Conservation (phyloP, 2,888 invertebrate species). For the Tiliacea citrago region DNA sequence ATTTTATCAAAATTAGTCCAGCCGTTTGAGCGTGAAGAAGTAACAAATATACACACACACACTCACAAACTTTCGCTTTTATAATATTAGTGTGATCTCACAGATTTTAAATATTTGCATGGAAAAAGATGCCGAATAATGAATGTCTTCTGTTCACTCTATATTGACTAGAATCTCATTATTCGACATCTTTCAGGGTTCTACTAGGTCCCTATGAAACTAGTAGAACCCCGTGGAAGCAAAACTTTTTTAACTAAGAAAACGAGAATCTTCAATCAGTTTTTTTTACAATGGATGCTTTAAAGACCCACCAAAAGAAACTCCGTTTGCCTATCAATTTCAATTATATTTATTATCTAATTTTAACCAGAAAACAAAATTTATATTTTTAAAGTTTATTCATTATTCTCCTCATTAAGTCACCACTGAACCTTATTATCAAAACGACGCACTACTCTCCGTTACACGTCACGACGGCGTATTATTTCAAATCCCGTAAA, state of each 20-base stretch:
- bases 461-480: slow-evolving; percentile 48
- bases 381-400: slow-evolving; percentile 5
- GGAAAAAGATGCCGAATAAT: background rate
- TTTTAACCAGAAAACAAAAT: background rate
- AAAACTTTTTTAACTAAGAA: background rate
- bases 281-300: background rate
- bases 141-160: background rate
- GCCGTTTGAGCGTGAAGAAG: too few species aligned
- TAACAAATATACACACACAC: too few species aligned
- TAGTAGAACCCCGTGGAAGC: background rate
- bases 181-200: too few species aligned
- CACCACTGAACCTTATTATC: slow-evolving; percentile 32
- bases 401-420: slow-evolving; percentile 36
- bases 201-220: too few species aligned
- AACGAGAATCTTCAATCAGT: background rate
- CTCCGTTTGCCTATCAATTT: background rate
- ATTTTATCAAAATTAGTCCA: too few species aligned
- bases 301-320: slow-evolving; percentile 1
- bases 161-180: too few species aligned
- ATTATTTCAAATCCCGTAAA: slow-evolving; percentile 59
- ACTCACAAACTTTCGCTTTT: too few species aligned
- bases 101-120: too few species aligned
- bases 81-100: too few species aligned
- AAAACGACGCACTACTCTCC: slow-evolving; percentile 30
- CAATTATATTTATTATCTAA: background rate